These are phyloP conservation scores for Lutraria rhynchaena DNA, from an alignment of 1,140 invertebrate species.

Conservation along the genomic window DNA sequence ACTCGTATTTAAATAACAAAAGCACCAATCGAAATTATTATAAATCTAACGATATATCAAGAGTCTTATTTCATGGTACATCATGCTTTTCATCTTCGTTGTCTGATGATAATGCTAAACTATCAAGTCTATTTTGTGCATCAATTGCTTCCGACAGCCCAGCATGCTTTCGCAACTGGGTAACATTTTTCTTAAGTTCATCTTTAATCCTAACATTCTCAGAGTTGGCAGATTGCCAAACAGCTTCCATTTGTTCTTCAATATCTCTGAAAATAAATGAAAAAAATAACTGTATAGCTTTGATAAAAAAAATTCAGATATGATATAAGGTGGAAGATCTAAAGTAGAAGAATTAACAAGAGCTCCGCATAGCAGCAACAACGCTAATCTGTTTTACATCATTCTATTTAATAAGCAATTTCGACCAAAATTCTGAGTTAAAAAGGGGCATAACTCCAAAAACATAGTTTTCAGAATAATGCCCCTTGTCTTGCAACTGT, in stretches of 20 bases:
- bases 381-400: too few species aligned
- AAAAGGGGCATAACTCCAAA: too few species aligned
- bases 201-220: conserved; percentile 78
- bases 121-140: conserved; percentile 64
- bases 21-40: background rate
- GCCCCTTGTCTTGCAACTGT: too few species aligned
- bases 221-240: conserved; percentile 78
- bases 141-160: conserved; percentile 69
- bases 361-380: too few species aligned
- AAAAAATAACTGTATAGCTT: too few species aligned
- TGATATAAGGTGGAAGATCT: too few species aligned
- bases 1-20: background rate
- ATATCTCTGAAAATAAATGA: conserved; percentile 72
- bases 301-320: too few species aligned
- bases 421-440: too few species aligned
- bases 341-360: too few species aligned
- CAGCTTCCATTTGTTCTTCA: conserved; percentile 77
- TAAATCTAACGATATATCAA: background rate
- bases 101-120: conserved; percentile 69
- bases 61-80: conserved; percentile 10
- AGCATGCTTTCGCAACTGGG: conserved; percentile 71
- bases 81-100: conserved; percentile 49
- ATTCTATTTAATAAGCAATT: too few species aligned
- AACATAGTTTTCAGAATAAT: too few species aligned
- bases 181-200: conserved; percentile 68